Evolutionary conservation across 2,113 vertebrate genomes (phyloP).

Genomic region (Bambusicola thoracicus): DNA sequence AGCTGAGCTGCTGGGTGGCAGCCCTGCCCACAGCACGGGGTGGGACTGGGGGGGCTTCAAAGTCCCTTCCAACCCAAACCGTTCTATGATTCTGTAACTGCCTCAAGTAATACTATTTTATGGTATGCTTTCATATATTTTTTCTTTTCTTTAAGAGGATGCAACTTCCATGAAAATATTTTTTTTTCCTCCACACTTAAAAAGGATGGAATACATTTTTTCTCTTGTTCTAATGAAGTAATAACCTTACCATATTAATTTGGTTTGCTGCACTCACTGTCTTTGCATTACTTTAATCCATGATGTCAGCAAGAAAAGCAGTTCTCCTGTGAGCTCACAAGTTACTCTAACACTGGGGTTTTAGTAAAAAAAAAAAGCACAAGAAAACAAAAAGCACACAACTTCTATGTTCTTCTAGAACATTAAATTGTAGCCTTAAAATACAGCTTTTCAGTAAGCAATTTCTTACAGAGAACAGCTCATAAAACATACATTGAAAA

Average conservation of each 20-base stretch:
- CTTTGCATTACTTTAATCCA: not conserved
- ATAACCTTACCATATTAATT: slow-evolving; percentile 23
- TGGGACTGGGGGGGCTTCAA: too few species aligned
- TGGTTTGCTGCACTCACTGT: slow-evolving; percentile 3
- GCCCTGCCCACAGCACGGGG: too few species aligned
- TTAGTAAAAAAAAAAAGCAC: slow-evolving; percentile 3
- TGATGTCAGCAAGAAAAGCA: not conserved
- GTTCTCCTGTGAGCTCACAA: not conserved
- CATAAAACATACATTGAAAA: not conserved
- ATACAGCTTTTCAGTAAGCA: not conserved
- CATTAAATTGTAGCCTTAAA: slow-evolving; percentile 11
- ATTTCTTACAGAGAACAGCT: not conserved
- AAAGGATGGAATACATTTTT: slow-evolving; percentile 22
- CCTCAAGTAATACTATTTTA: not conserved
- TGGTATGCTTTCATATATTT: not conserved
- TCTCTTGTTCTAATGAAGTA: slow-evolving; percentile 27
- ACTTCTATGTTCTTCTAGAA: not conserved
- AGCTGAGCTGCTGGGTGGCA: too few species aligned
- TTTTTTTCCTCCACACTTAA: slow-evolving; percentile 13
- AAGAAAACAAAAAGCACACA: not conserved
- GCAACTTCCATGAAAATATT: not conserved
- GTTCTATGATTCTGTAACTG: not conserved
- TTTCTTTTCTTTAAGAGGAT: not conserved
- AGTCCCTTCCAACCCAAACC: too few species aligned
- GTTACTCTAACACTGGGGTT: not conserved